phyloP scores from a whole-genome alignment of 1,140 invertebrate genomes.

The Leptinotarsa texana region DNA sequence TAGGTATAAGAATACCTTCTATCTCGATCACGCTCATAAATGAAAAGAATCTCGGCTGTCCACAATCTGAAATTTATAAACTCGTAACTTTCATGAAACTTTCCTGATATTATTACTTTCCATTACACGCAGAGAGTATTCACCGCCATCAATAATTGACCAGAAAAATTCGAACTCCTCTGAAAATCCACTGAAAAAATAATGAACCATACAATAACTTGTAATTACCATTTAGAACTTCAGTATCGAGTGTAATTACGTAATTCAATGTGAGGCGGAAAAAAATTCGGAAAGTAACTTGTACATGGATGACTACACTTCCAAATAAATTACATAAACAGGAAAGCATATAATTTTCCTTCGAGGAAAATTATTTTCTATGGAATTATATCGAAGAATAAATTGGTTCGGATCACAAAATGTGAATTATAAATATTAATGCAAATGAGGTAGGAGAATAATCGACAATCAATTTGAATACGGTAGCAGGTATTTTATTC shows the following conservation, averaged over 20 bases:
- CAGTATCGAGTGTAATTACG: slow-evolving; percentile 3
- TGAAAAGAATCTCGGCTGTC: no score
- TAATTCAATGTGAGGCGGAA: neutral
- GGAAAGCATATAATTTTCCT: slow-evolving; percentile 16
- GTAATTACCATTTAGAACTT: neutral
- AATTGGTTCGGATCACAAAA: slow-evolving; percentile 4
- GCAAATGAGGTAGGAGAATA: neutral
- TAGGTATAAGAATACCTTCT: no score
- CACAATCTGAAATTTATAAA: no score
- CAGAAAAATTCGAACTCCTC: neutral
- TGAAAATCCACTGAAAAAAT: neutral
- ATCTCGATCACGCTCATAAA: no score
- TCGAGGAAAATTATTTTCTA: slow-evolving; percentile 13
- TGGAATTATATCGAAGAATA: slow-evolving; percentile 3
- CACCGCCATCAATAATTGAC: no score
- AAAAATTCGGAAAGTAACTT: slow-evolving; percentile 6
- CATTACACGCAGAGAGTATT: no score
- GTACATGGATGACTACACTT: slow-evolving; percentile 8
- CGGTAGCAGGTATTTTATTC: neutral
- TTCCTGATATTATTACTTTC: no score
- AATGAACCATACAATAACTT: neutral
- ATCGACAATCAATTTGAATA: slow-evolving; percentile 1
- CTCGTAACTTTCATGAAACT: no score
- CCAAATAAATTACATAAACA: slow-evolving; percentile 17
- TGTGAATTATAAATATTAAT: slow-evolving; percentile 5